Evolutionary conservation across 2,797 vertebrate species (phyloP).

Genomic region (Falco peregrinus): DNA sequence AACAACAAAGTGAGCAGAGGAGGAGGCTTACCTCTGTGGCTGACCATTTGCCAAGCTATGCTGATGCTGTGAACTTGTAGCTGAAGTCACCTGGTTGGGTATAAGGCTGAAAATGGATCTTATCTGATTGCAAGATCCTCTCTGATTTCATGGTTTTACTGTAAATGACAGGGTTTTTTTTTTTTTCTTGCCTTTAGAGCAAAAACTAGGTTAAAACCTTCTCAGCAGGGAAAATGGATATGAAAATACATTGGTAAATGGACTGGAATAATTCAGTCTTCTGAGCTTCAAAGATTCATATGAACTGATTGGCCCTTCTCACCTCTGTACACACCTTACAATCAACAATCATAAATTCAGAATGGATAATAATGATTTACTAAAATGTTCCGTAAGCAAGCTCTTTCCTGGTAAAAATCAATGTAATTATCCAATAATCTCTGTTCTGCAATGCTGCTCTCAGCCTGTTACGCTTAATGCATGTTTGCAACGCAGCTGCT

Average conservation of each 20-base stretch:
- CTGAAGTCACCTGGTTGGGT: neutral
- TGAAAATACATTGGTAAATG: neutral
- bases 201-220: constrained; percentile 33
- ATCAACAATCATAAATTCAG: neutral
- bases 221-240: constrained; percentile 10
- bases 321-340: neutral
- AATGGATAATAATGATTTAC: neutral
- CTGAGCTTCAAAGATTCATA: neutral
- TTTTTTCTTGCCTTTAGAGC: neutral
- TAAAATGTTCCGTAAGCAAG: neutral
- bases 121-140: neutral
- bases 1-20: neutral
- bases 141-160: neutral
- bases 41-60: neutral
- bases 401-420: neutral
- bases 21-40: neutral
- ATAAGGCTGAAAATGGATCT: neutral
- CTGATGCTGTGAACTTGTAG: neutral
- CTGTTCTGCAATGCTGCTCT: neutral
- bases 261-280: neutral
- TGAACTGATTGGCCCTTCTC: neutral
- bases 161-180: neutral
- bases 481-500: rapidly evolving
- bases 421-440: neutral
- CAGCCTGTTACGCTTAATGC: neutral